Percentiles rank a stretch among this genome's conserved stretches.
Conservation (phyloP, 2,797 vertebrate species). For the Danio tinwini region DNA sequence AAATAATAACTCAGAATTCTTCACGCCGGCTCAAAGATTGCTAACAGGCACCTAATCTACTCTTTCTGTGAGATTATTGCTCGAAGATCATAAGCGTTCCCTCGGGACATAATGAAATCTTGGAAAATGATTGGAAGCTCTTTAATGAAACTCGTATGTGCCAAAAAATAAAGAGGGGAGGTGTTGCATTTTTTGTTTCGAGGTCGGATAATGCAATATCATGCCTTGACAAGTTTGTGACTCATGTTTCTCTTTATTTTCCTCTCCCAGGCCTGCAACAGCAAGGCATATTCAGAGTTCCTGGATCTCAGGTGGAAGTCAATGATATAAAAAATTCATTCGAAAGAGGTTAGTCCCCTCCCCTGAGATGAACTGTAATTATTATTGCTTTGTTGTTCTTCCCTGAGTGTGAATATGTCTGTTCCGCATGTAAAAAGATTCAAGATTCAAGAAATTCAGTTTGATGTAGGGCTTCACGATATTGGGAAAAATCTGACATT, state of each 20-base stretch:
- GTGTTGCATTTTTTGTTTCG: constrained; percentile 72
- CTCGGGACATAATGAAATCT: constrained; percentile 77
- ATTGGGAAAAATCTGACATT: no score
- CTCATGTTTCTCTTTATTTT: constrained; percentile 47
- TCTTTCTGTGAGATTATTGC: constrained; percentile 45
- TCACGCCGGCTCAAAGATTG: background rate
- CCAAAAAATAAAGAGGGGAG: constrained; percentile 63
- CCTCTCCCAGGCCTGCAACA: constrained; percentile 89
- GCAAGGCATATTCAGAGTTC: constrained; percentile 97
- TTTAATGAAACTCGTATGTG: constrained; percentile 77
- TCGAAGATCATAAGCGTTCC: constrained; percentile 43
- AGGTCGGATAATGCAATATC: constrained; percentile 58
- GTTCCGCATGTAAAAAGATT: constrained; percentile 41
- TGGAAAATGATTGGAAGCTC: constrained; percentile 75
- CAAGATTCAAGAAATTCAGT: constrained; percentile 9
- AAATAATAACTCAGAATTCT: constrained; percentile 31
- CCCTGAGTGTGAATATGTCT: constrained; percentile 52
- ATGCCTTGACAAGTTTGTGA: constrained; percentile 23
- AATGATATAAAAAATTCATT: constrained; percentile 99
- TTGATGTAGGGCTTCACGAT: background rate
- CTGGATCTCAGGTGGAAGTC: constrained; percentile 98
- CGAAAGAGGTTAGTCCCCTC: constrained; percentile 88
- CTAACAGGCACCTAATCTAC: constrained; percentile 21
- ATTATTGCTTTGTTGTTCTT: constrained; percentile 55
- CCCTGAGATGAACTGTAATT: constrained; percentile 54